Base-by-base conservation (phyloP, 2,113 vertebrate genomes). In the Chlamydotis undulata region DNA sequence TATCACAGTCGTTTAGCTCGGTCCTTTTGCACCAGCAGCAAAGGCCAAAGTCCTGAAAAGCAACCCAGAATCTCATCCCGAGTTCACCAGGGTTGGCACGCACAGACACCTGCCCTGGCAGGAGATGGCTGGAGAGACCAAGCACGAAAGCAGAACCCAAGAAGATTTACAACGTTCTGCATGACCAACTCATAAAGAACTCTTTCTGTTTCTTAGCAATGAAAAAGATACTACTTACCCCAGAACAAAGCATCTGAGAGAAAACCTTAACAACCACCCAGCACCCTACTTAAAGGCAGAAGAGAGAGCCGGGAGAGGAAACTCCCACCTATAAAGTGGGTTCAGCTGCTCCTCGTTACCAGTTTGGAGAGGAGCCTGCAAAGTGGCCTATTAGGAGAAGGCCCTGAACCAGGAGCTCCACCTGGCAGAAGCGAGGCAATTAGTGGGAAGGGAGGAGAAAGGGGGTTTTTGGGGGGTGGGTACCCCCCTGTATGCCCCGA, bases 251-350 rank as follows among this genome's bases (percentile, higher is more conserved):
- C 8, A 1, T 3, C 1, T 1, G 1, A 19, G 15, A 21, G 2
- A 35, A 33, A 60, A 9, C 6, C 22, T 12, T 4, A 1, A 0
- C 6, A 12, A 0, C 4, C 2, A 4, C 9, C 0, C 47, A 4
- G 0, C 17, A 2, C 12, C 5, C 16, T 10, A 1, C 9, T 12
- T 2, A 1, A 7, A 10, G 5, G 1, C 39, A 35, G 19, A 6
- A 10, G 2, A 1, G 1, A 2, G 12, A 23, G 4, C 8, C 29
- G 12, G 18, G 29, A 4, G 5, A 9, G 22, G 18, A 33, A 49
- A 5, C 1, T 1, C 2, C 19, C 9, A 2, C 1, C 10, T 4
- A 7, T 16, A 49, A 67, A 53, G 8, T 3, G 12, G 7, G 4
- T 33, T 8, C 77, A 74, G 33, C 55, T 63, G 77, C 28, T 53